Conservation (phyloP, 2,888 invertebrate species). For the Agriotes lineatus region DNA sequence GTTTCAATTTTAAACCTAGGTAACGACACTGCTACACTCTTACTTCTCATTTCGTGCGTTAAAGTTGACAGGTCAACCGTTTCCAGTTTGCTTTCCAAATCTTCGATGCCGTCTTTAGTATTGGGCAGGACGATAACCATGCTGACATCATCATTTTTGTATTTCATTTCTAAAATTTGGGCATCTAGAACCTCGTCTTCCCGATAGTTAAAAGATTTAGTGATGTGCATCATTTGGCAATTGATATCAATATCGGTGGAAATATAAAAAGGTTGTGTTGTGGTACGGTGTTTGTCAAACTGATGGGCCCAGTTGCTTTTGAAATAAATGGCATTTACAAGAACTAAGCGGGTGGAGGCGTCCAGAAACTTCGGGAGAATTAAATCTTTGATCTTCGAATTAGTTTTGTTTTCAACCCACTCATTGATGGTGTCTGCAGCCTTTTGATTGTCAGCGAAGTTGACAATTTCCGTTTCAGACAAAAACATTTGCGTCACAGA, state of each 20-base stretch:
- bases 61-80: conserved; percentile 69
- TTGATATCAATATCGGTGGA: too few species aligned
- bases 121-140: conserved; percentile 84
- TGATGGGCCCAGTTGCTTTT: conserved; percentile 81
- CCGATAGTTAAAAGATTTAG: conserved; percentile 68
- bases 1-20: conserved; percentile 87
- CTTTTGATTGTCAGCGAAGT: conserved; percentile 71
- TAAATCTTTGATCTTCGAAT: conserved; percentile 84
- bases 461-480: conserved; percentile 72
- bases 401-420: conserved; percentile 86
- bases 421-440: conserved; percentile 76
- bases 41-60: conserved; percentile 57
- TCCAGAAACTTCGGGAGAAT: conserved; percentile 72
- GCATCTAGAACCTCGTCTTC: conserved; percentile 69
- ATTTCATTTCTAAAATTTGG: conserved; percentile 78
- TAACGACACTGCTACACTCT: conserved; percentile 75
- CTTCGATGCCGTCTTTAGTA: conserved; percentile 74
- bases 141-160: conserved; percentile 75
- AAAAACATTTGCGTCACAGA: conserved; percentile 74
- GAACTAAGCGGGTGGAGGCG: conserved; percentile 73
- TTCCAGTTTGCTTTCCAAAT: conserved; percentile 73
- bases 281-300: conserved; percentile 73
- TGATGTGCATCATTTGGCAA: conserved; percentile 80
- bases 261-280: conserved; percentile 74
- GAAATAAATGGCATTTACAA: conserved; percentile 89